phyloP scores from a whole-genome alignment of 2,113 vertebrate genomes.

The Rhinoderma darwinii region DNA sequence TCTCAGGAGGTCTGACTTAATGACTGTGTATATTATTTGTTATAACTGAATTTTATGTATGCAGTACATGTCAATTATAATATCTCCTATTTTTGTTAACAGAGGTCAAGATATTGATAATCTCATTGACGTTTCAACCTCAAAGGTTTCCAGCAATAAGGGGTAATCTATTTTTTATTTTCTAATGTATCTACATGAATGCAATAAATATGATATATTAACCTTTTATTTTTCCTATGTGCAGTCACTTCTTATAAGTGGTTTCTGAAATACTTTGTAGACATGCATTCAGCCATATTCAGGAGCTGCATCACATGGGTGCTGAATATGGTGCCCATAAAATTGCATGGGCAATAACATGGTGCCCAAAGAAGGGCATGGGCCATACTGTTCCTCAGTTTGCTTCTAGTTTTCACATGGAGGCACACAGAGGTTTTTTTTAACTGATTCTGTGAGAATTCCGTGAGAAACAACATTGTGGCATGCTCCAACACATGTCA shows the following conservation, averaged over 20 bases:
- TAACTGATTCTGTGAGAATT: too few relatives aligned
- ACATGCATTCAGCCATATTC: background rate
- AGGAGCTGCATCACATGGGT: background rate
- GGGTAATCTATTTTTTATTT: constrained; percentile 62
- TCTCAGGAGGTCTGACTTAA: background rate
- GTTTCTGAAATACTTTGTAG: background rate
- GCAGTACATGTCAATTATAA: background rate
- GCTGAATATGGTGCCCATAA: background rate
- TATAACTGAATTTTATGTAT: background rate
- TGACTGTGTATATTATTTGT: background rate
- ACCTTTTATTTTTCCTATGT: background rate
- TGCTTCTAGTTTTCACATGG: too few relatives aligned
- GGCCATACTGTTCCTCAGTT: too few relatives aligned
- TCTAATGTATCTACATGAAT: background rate
- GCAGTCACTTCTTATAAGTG: background rate
- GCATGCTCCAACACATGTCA: too few relatives aligned
- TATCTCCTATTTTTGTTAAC: constrained; percentile 55
- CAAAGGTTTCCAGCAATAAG: constrained; percentile 63
- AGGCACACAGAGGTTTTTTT: too few relatives aligned
- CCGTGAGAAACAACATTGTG: too few relatives aligned
- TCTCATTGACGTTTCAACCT: constrained; percentile 62
- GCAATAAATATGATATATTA: background rate
- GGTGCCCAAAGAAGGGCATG: too few relatives aligned
- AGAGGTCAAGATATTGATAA: constrained; percentile 62
- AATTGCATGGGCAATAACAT: too few relatives aligned